Percentiles rank a stretch among this genome's conserved stretches.
Conservation (phyloP, 1,140 invertebrate species). For the Caenorhabditis brenneri region DNA sequence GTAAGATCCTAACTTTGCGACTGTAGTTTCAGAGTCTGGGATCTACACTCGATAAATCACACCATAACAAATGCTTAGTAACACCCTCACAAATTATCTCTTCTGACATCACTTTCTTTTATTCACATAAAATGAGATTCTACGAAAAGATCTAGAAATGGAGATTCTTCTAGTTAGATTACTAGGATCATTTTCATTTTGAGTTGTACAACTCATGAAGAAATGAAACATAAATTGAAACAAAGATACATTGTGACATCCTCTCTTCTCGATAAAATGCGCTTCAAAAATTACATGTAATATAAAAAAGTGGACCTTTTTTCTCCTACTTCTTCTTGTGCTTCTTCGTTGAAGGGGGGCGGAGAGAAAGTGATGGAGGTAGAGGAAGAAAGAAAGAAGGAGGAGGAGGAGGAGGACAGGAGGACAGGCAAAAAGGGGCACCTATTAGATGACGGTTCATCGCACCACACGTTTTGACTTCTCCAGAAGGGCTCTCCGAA, state of each 20-base stretch:
- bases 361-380: constrained; percentile 30
- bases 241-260: background rate
- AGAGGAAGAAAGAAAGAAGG: background rate
- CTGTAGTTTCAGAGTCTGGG: too few relatives aligned
- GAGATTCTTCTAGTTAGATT: background rate
- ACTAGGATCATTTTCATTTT: background rate
- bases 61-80: too few relatives aligned
- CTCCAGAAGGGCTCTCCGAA: background rate
- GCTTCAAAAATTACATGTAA: constrained; percentile 32
- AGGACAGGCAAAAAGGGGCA: background rate
- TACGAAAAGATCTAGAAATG: background rate
- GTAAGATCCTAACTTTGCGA: too few relatives aligned
- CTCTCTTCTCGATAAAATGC: background rate
- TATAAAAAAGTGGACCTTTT: constrained; percentile 41
- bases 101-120: background rate
- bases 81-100: background rate
- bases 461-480: constrained; percentile 18
- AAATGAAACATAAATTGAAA: background rate
- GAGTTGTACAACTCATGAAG: too few relatives aligned
- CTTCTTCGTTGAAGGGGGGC: background rate
- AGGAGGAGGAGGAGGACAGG: constrained; percentile 20
- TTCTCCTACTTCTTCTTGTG: background rate
- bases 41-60: too few relatives aligned
- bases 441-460: constrained; percentile 41
- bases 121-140: background rate